These are phyloP conservation scores for Pterocles gutturalis DNA, from an alignment of 2,113 vertebrate genomes.

Conservation along the genomic window DNA sequence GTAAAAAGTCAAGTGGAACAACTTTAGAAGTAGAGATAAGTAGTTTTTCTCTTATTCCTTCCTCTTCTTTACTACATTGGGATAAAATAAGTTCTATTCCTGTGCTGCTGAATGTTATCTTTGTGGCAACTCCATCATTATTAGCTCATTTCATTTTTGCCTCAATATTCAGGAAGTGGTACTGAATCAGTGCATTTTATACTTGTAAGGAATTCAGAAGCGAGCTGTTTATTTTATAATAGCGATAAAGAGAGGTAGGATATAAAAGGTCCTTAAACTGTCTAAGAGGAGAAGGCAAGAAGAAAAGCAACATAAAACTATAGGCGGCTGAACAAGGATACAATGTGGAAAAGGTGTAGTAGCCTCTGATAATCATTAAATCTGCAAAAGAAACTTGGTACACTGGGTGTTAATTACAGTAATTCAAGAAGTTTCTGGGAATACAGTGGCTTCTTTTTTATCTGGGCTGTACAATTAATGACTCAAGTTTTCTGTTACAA, in stretches of 20 bases:
- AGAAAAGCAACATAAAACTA: not conserved
- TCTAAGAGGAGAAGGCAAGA: not conserved
- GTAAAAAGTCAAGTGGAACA: not conserved
- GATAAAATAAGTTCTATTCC: not conserved
- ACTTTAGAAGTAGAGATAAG: not conserved
- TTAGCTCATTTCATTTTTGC: not conserved
- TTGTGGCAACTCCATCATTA: not conserved
- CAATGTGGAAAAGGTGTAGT: slow-evolving; percentile 2
- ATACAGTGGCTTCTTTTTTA: slow-evolving; percentile 55
- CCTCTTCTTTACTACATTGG: not conserved
- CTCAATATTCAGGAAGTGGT: not conserved
- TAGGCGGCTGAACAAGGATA: not conserved
- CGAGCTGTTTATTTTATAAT: not conserved
- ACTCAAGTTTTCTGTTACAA: slow-evolving; percentile 51
- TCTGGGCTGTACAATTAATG: slow-evolving; percentile 50
- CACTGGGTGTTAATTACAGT: slow-evolving; percentile 56
- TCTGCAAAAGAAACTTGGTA: slow-evolving; percentile 60
- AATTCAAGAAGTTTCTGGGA: slow-evolving; percentile 60
- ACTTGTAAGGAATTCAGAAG: not conserved
- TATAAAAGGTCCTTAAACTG: not conserved
- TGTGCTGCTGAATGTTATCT: not conserved
- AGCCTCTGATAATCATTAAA: slow-evolving; percentile 39
- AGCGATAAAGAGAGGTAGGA: not conserved
- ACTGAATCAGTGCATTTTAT: not conserved
- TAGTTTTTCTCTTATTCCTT: not conserved